Base-by-base conservation (phyloP, 2,888 invertebrate species). In the Aricia artaxerxes region DNA sequence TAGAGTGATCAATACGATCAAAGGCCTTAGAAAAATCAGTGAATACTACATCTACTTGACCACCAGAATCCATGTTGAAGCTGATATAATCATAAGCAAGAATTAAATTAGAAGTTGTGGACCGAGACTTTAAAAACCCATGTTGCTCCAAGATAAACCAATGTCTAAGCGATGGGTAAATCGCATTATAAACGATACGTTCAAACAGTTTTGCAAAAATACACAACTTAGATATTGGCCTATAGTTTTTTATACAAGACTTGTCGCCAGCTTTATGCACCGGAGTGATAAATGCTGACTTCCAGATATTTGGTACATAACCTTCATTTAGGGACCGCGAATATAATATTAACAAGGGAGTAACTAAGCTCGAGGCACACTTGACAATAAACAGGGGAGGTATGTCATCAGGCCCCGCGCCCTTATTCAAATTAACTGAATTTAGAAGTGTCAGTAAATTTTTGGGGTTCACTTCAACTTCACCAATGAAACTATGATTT, bases 261-360 rank as follows among this genome's bases (percentile, higher is more conserved):
- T 40, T 77, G 38, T 38, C 53, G 16, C 61, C 61, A n/a, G 38
- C 40, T 61, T 77, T 77, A 35, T 60, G 38, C 4, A 77, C 60
- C n/a, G 77, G 77, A 2, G 77, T 77, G 6, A 77, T 61, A 40
- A 77, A 77, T 11, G 77, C 77, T 2, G 77, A 60, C n/a, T 77
- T 77, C 57, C 77, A 77, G 35, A 77, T 60, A 1, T 2, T 5
- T 4, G 77, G 60, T 0, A 44, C 44, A 16, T 0, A 44, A 24
- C 77, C 61, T 77, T 77, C 77, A 13, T n/a, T 40, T 9, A 61
- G 3, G 0, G 77, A 77, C 9, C 77, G 61, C 4, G 6, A n/a
- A 61, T 44, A 77, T 5, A 77, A n/a, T 31, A 61, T 77, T 6
- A 2, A 24, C 1, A 77, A 61, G 1, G 77, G 77, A 6, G 16